Evolutionary conservation across 1,140 invertebrate genomes (phyloP), one percentile per base, ranked within the genome.

Genomic region (Lasioglossum baleicum): DNA sequence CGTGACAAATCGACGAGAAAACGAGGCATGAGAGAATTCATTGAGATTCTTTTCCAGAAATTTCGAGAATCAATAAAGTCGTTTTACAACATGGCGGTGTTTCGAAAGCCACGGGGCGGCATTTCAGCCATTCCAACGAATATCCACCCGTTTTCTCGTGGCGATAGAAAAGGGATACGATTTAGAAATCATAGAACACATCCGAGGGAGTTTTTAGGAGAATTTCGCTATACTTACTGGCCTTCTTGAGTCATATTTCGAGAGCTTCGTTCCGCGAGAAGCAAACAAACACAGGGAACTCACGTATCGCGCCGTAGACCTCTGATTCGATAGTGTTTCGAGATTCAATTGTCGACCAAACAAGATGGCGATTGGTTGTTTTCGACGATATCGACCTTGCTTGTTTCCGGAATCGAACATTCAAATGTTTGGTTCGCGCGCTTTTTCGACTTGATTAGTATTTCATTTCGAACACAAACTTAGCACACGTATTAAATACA

Each of bases 31-130:
- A 65, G 6, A 48, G 0, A 75, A 22, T 56, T 61, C 78, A 48
- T 75, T 63, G 69, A 5, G 10, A 61, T 67, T 86, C 42, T 82
- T 82, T 86, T 83, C 82, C 80, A 86, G 91, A 92, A 92, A 90
- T 73, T 91, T 91, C 89, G 89, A 89, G 90, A 93, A 93, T 93
- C 92, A 92, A 92, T 92, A 92, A 89, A 85, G 86, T 76, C 70
- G 82, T 84, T 71, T 74, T 74, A 75, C 89, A 93, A 93, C 83
- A 93, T 93, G 92, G 92, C 92, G 90, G 83, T 81, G 67, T 80
- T 82, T 84, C 83, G 88, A 83, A 81, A 88, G 85, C 84, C 85
- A 88, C 86, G 76, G 82, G 80, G 75, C 79, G 84, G 83, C 70
- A 82, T 69, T 82, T 56, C 35, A 40, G 40, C 65, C 68, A 67